Conservation (phyloP, 2,888 invertebrate species). For the Cyrtodaria siliqua region DNA sequence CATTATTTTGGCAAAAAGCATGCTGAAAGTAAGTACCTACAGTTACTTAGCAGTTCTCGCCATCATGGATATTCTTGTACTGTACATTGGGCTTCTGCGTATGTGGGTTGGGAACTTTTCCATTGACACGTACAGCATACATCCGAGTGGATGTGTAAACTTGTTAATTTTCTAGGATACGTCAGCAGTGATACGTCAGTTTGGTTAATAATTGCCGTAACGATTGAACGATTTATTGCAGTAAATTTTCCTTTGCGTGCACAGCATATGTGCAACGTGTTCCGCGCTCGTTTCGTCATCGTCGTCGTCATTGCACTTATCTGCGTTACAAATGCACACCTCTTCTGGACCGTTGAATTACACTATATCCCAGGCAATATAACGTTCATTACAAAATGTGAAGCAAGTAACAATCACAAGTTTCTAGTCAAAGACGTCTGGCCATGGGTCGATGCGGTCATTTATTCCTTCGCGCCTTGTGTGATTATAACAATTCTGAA, state of each 20-base stretch:
- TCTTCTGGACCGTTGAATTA: constrained; percentile 81
- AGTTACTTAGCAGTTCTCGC: constrained; percentile 83
- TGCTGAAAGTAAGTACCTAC: constrained; percentile 84
- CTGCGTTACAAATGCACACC: constrained; percentile 80
- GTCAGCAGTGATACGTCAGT: constrained; percentile 83
- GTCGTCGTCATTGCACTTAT: constrained; percentile 72
- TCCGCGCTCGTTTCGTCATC: constrained; percentile 69
- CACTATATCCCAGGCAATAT: neutral
- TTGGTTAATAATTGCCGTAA: constrained; percentile 85
- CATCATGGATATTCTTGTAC: constrained; percentile 82
- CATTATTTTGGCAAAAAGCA: constrained; percentile 80
- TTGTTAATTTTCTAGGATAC: constrained; percentile 79
- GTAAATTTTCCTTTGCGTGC: constrained; percentile 83
- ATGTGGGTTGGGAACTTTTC: constrained; percentile 83
- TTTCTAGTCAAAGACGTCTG: constrained; percentile 76
- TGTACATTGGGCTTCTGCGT: constrained; percentile 82
- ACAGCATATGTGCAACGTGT: constrained; percentile 78
- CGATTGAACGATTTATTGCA: constrained; percentile 84
- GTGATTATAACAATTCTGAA: constrained; percentile 80
- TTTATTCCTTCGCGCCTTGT: constrained; percentile 84
- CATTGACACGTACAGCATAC: constrained; percentile 74
- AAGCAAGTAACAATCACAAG: constrained; percentile 55
- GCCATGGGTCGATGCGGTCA: constrained; percentile 84
- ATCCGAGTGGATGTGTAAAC: constrained; percentile 80
- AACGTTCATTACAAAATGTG: constrained; percentile 49